A percentile compares a stretch with the other conserved stretches of the same genome.
These are phyloP conservation scores for Gonatopus flavifemur DNA, from an alignment of 1,140 invertebrate genomes.

Conservation along the genomic window DNA sequence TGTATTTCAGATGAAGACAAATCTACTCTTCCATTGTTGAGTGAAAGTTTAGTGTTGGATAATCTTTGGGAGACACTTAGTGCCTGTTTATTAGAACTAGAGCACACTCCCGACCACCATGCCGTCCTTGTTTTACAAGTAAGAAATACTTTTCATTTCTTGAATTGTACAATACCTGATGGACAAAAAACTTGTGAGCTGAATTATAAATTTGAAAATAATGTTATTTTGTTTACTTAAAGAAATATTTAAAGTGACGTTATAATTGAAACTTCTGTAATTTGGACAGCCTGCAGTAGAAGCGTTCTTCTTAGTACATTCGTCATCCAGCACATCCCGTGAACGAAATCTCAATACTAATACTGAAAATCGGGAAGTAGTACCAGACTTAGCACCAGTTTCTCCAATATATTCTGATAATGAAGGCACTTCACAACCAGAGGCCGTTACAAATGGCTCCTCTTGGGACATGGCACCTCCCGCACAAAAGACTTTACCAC, in stretches of 20 bases:
- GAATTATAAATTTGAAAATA: too few relatives aligned
- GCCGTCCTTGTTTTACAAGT: constrained; percentile 87
- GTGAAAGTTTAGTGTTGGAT: constrained; percentile 73
- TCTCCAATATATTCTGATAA: constrained; percentile 51
- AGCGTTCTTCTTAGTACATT: constrained; percentile 89
- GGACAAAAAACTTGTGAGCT: too few relatives aligned
- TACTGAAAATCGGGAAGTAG: constrained; percentile 43
- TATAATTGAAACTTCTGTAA: too few relatives aligned
- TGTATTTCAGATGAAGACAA: constrained; percentile 43
- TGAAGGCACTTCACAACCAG: constrained; percentile 32
- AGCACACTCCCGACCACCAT: constrained; percentile 88
- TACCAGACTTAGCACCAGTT: constrained; percentile 48
- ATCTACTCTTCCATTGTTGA: constrained; percentile 64
- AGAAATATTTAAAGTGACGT: constrained; percentile 41
- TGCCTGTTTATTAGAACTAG: constrained; percentile 78
- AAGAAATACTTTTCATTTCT: constrained; percentile 17
- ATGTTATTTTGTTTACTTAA: not conserved
- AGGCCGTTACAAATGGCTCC: constrained; percentile 33
- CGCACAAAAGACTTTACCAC: constrained; percentile 50
- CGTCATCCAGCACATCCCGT: constrained; percentile 61
- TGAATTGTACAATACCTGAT: too few relatives aligned
- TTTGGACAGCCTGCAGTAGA: constrained; percentile 86
- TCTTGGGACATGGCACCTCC: constrained; percentile 44
- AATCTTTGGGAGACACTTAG: constrained; percentile 82
- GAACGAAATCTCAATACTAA: constrained; percentile 41